phyloP scores from a whole-genome alignment of 2,888 invertebrate species.

The Macrophya alboannulata region DNA sequence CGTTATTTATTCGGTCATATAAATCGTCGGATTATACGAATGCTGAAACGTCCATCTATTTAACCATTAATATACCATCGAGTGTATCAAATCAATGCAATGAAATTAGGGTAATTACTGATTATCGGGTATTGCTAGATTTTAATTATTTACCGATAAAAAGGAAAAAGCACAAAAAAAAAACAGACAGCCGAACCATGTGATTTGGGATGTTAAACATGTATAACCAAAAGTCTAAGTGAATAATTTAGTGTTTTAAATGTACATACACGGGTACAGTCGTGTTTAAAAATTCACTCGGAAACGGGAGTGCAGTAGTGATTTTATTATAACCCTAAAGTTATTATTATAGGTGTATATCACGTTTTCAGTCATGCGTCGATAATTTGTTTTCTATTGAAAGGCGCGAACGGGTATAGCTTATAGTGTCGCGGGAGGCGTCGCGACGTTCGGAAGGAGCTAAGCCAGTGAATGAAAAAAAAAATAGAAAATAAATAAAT shows the following conservation, averaged over 20 bases:
- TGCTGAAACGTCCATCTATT: not conserved
- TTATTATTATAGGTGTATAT: not conserved
- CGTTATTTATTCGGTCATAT: not conserved
- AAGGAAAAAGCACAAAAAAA: not conserved
- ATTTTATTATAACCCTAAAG: not conserved
- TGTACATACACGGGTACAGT: too few relatives aligned
- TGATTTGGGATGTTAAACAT: not conserved
- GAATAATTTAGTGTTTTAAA: not conserved
- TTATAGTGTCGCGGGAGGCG: not conserved
- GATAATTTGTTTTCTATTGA: constrained; percentile 45
- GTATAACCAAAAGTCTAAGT: not conserved
- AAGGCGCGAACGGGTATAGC: constrained; percentile 19
- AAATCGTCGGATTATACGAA: not conserved
- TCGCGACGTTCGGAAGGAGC: not conserved
- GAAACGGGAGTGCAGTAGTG: not conserved
- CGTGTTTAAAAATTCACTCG: not conserved
- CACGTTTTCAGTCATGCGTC: constrained; percentile 7
- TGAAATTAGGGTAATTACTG: constrained; percentile 7
- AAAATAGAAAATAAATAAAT: too few relatives aligned
- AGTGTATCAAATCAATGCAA: not conserved
- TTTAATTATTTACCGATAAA: not conserved
- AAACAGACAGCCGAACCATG: not conserved
- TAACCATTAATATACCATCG: not conserved
- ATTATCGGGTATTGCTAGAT: not conserved
- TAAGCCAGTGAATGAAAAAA: constrained; percentile 7